phyloP scores from a whole-genome alignment of 2,797 vertebrate genomes.

The Channallabes apus region DNA sequence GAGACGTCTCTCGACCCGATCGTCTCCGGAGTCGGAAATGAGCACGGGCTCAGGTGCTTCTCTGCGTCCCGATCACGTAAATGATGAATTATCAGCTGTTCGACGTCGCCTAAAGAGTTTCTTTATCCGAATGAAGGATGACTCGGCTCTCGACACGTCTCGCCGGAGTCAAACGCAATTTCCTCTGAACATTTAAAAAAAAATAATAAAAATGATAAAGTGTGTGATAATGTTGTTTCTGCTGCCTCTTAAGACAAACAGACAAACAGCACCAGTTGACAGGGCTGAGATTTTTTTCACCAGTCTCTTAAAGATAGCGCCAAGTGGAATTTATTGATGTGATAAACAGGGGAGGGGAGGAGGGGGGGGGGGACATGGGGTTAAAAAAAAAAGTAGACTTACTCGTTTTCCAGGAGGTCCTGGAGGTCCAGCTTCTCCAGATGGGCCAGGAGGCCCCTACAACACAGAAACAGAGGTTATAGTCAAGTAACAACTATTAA shows the following conservation, averaged over 20 bases:
- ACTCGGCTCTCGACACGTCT: conserved; percentile 55
- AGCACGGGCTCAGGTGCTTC: conserved; percentile 61
- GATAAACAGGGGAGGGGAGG: not conserved
- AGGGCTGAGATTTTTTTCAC: not conserved
- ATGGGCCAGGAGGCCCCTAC: conserved; percentile 95
- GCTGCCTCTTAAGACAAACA: not conserved
- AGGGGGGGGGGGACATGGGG: too few species aligned
- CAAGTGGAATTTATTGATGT: not conserved
- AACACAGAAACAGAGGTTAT: not conserved
- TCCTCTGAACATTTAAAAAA: not conserved
- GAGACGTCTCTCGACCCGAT: conserved; percentile 60
- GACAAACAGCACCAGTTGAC: not conserved
- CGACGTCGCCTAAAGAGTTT: conserved; percentile 49
- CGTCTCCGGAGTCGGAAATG: conserved; percentile 54
- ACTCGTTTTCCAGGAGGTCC: conserved; percentile 97
- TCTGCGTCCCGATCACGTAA: conserved; percentile 61
- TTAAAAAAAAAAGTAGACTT: conserved; percentile 62
- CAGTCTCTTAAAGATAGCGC: not conserved
- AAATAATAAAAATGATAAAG: conserved; percentile 19
- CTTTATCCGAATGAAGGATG: conserved; percentile 33
- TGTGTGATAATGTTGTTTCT: not conserved
- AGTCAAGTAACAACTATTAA: not conserved
- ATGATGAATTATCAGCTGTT: conserved; percentile 62
- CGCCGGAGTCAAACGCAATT: conserved; percentile 30
- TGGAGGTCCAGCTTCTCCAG: conserved; percentile 95